These are phyloP conservation scores for Tinamus major DNA, from an alignment of 2,797 vertebrate species.

Conservation along the genomic window DNA sequence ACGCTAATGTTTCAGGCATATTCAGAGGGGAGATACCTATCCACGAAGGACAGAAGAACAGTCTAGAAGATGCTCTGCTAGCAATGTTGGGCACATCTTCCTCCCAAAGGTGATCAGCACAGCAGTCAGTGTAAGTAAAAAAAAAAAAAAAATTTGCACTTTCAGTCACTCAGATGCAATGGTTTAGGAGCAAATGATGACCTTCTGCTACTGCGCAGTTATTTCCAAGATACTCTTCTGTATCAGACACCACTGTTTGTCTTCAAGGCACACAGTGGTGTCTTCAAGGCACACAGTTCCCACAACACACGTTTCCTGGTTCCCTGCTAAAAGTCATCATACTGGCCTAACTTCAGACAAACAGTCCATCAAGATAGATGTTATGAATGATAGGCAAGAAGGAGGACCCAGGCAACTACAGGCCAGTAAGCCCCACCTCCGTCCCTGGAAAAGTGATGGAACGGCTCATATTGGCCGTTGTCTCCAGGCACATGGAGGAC, in stretches of 20 bases:
- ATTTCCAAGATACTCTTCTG: not conserved
- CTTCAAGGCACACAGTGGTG: not conserved
- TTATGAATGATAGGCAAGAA: not conserved
- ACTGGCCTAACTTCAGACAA: not conserved
- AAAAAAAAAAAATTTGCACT: not conserved
- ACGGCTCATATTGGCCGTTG: no score
- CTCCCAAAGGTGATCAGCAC: not conserved
- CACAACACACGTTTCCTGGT: not conserved
- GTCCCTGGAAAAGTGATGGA: no score
- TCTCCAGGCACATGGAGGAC: no score
- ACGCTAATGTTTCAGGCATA: not conserved
- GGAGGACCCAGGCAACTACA: no score
- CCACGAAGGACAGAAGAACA: not conserved
- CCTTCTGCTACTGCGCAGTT: not conserved
- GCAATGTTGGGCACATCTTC: not conserved
- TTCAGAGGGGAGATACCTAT: not conserved
- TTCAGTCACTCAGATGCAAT: not conserved
- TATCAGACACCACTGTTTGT: not conserved
- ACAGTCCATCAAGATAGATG: not conserved
- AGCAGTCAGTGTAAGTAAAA: not conserved
- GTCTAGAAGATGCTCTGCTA: not conserved
- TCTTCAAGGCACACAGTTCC: not conserved
- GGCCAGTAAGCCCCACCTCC: no score
- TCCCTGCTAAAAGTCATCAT: not conserved
- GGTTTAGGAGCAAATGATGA: not conserved